Percentiles rank a stretch among this genome's conserved stretches.
phyloP scores from a whole-genome alignment of 1,140 invertebrate species.

The Phymorhynchus buccinoides region DNA sequence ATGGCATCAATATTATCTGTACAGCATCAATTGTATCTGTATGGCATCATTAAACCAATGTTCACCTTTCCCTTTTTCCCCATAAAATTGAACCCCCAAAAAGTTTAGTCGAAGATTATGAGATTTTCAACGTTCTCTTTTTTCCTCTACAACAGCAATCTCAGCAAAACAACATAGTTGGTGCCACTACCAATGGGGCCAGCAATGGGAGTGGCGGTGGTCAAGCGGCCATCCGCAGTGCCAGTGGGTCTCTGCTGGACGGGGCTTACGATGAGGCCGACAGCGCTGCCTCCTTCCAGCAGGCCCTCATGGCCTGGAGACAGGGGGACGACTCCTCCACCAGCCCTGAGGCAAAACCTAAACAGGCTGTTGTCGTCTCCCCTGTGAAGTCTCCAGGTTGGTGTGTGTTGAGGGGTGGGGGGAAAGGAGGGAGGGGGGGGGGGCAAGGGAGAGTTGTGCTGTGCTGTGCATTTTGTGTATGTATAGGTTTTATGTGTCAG shows the following conservation, averaged over 20 bases:
- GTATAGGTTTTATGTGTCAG: not conserved
- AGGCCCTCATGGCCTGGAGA: slow-evolving; percentile 71
- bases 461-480: not conserved
- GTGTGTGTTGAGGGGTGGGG: not conserved
- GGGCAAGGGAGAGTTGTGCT: not conserved
- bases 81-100: too few species aligned
- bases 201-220: slow-evolving; percentile 53
- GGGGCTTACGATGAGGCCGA: slow-evolving; percentile 70
- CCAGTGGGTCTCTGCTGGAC: slow-evolving; percentile 54
- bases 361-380: slow-evolving; percentile 17
- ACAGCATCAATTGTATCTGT: too few species aligned
- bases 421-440: not conserved
- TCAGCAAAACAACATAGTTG: slow-evolving; percentile 50
- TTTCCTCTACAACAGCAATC: slow-evolving; percentile 21
- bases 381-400: slow-evolving; percentile 40
- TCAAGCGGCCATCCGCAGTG: slow-evolving; percentile 38
- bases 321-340: slow-evolving; percentile 40
- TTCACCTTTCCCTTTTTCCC: too few species aligned
- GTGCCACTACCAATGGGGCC: slow-evolving; percentile 7
- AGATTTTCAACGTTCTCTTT: not conserved
- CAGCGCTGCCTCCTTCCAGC: slow-evolving; percentile 71
- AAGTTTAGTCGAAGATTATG: too few species aligned
- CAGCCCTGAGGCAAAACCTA: not conserved
- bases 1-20: too few species aligned
- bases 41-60: too few species aligned